phyloP scores from a whole-genome alignment of 1,140 invertebrate genomes.

The Tenebrio molitor region DNA sequence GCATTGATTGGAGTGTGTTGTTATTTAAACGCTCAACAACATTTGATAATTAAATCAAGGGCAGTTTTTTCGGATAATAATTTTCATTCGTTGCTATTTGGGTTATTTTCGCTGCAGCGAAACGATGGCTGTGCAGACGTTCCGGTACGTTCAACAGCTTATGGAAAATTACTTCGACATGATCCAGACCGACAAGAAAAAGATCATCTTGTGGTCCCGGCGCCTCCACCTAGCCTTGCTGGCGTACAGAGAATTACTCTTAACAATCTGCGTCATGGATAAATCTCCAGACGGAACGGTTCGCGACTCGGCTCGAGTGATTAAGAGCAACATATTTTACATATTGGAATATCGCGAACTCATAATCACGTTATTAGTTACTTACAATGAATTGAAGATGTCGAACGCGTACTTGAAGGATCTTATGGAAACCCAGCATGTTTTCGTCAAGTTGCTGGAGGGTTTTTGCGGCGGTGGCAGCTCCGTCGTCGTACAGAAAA shows the following conservation, averaged over 20 bases:
- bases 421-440: slow-evolving; percentile 89
- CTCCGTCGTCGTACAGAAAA: slow-evolving; percentile 80
- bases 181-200: slow-evolving; percentile 89
- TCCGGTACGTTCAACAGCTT: slow-evolving; percentile 94
- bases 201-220: slow-evolving; percentile 84
- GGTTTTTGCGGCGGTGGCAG: slow-evolving; percentile 79
- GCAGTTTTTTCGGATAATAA: too few species aligned
- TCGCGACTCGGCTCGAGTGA: slow-evolving; percentile 83
- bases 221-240: slow-evolving; percentile 83
- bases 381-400: slow-evolving; percentile 89
- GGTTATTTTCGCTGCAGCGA: slow-evolving; percentile 77
- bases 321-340: slow-evolving; percentile 95
- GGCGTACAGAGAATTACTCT: slow-evolving; percentile 78
- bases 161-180: slow-evolving; percentile 92
- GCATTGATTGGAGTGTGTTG: too few species aligned
- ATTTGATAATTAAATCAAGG: too few species aligned
- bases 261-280: slow-evolving; percentile 87
- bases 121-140: slow-evolving; percentile 89
- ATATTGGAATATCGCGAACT: slow-evolving; percentile 95
- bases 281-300: slow-evolving; percentile 76
- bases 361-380: slow-evolving; percentile 82
- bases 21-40: too few species aligned
- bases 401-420: slow-evolving; percentile 90
- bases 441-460: slow-evolving; percentile 95
- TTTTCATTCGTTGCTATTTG: too few species aligned